phyloP scores from a whole-genome alignment of 64 coral and sea anemone species.

The Dendronephthya gigantea region DNA sequence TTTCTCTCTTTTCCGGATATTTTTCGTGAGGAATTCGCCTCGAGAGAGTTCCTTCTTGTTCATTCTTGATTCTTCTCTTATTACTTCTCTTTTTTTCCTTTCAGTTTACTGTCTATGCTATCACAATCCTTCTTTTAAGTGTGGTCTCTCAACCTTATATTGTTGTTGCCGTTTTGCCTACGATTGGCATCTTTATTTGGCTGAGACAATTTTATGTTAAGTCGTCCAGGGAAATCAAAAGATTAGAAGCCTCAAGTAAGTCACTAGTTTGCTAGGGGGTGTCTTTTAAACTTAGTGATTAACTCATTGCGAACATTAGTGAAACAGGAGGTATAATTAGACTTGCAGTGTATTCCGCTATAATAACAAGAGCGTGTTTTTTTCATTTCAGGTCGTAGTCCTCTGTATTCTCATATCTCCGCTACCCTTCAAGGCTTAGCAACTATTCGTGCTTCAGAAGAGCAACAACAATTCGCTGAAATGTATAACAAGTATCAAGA shows the following conservation, averaged over 20 bases:
- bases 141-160: background rate
- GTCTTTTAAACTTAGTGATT: too few species aligned
- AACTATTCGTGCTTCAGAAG: conserved; percentile 68
- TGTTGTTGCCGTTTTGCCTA: background rate
- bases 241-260: background rate
- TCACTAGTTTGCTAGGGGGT: background rate
- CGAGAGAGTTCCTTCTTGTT: too few species aligned
- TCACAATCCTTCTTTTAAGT: background rate
- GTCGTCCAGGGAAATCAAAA: background rate
- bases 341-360: too few species aligned
- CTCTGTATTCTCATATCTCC: conserved; percentile 92
- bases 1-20: too few species aligned
- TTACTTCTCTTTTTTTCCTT: background rate
- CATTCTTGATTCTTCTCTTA: too few species aligned
- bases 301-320: too few species aligned
- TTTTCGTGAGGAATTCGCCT: too few species aligned
- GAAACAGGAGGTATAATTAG: too few species aligned
- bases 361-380: too few species aligned
- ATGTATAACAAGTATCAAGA: conserved; percentile 53
- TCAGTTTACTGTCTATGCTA: background rate
- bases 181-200: conserved; percentile 1
- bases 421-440: conserved; percentile 72
- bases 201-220: background rate
- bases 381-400: conserved; percentile 64
- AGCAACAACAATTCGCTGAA: conserved; percentile 48